Percentiles rank a stretch among this genome's conserved stretches.
Evolutionary conservation across 2,797 vertebrate genomes (phyloP).

Genomic region (Nannoperca obscura): DNA sequence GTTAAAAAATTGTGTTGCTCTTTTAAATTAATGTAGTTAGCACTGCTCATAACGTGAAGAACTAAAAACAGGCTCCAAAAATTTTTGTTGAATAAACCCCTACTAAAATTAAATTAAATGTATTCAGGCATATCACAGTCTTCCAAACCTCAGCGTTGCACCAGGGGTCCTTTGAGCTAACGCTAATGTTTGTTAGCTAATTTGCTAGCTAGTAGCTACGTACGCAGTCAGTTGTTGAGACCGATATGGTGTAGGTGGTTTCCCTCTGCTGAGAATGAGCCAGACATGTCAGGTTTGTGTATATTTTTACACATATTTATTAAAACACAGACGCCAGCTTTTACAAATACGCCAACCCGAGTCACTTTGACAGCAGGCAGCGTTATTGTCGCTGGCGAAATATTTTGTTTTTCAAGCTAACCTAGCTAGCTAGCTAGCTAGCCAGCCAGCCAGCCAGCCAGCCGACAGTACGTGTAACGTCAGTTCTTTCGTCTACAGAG

Average conservation of each 20-base stretch:
- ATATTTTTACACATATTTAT: no score
- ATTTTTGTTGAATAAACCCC: background rate
- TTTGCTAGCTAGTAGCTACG: constrained; percentile 32
- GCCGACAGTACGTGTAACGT: constrained; percentile 10
- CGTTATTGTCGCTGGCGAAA: background rate
- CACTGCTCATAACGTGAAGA: background rate
- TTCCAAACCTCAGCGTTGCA: background rate
- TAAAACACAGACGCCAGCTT: no score
- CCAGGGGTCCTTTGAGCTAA: constrained; percentile 52
- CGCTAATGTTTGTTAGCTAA: constrained; percentile 43
- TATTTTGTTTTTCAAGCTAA: constrained; percentile 47
- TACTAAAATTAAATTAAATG: background rate
- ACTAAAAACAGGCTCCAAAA: background rate
- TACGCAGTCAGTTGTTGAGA: constrained; percentile 58
- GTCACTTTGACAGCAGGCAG: background rate
- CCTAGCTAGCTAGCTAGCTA: constrained; percentile 38
- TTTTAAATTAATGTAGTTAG: background rate
- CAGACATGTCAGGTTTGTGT: constrained; percentile 64
- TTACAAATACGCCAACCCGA: rapidly evolving
- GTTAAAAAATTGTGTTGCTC: background rate
- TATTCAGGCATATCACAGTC: constrained; percentile 43
- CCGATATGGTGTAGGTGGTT: constrained; percentile 7
- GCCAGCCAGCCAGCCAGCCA: constrained; percentile 42
- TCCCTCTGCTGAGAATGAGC: constrained; percentile 52
- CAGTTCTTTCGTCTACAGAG: background rate